A percentile compares a stretch with the other conserved stretches of the same genome.
Conservation (phyloP, 2,888 invertebrate genomes). For the Amblyjoppa proteus region DNA sequence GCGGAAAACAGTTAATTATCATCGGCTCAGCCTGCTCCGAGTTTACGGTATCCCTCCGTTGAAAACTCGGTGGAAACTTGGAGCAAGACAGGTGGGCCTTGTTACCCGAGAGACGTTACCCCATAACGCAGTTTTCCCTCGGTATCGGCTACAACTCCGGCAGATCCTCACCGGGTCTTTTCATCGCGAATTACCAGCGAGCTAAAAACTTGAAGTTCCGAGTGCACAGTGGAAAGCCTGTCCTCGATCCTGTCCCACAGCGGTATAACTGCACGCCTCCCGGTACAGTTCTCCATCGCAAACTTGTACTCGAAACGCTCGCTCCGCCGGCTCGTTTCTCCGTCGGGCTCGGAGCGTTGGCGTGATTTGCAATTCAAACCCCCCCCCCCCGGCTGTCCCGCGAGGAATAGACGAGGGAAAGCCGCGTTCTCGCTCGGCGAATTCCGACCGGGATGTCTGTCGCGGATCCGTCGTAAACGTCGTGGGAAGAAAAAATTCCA, state of each 20-base stretch:
- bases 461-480: no score
- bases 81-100: slow-evolving; percentile 15
- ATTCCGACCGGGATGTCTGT: no score
- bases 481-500: no score
- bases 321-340: slow-evolving; percentile 54
- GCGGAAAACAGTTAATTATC: slow-evolving; percentile 39
- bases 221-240: slow-evolving; percentile 38
- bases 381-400: slow-evolving; percentile 14
- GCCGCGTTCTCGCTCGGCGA: slow-evolving; percentile 2
- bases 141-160: not conserved
- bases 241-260: slow-evolving; percentile 14
- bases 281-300: no score
- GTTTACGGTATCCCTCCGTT: slow-evolving; percentile 18
- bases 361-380: slow-evolving; percentile 65
- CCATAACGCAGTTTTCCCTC: no score
- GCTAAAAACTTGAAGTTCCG: slow-evolving; percentile 53
- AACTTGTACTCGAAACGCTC: slow-evolving; percentile 23
- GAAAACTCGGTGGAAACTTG: slow-evolving; percentile 31
- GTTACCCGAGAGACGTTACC: no score
- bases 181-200: slow-evolving; percentile 47
- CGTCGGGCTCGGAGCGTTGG: not conserved
- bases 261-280: slow-evolving; percentile 6
- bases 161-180: slow-evolving; percentile 22
- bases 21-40: slow-evolving; percentile 6
- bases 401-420: slow-evolving; percentile 48